Conservation (phyloP, 1,140 invertebrate genomes). For the Palaemon carinicauda region DNA sequence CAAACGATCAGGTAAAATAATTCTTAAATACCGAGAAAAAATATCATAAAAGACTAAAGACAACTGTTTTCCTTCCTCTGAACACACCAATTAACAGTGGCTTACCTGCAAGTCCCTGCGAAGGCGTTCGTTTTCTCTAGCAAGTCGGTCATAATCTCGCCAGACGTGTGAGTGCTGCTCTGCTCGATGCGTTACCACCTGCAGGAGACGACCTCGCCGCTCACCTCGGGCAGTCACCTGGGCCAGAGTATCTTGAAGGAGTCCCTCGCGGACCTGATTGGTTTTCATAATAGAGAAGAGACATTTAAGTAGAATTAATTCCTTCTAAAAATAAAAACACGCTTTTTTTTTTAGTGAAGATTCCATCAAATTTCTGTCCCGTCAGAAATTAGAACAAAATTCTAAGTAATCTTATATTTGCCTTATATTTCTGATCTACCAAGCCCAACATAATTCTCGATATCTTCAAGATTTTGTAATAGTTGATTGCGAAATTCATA, state of each 20-base stretch:
- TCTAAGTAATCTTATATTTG: not conserved
- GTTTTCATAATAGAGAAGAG: not conserved
- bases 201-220: constrained; percentile 32
- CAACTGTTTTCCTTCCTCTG: not conserved
- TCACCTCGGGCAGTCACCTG: constrained; percentile 37
- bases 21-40: not conserved
- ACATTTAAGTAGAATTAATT: not conserved
- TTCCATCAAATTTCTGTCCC: not conserved
- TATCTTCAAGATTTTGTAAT: too few relatives aligned
- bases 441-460: too few relatives aligned
- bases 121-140: constrained; percentile 36
- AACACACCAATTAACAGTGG: not conserved
- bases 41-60: not conserved
- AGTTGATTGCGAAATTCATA: too few relatives aligned
- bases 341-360: too few relatives aligned
- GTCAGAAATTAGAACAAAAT: not conserved
- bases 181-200: constrained; percentile 41
- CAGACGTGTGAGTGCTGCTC: constrained; percentile 41
- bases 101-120: constrained; percentile 38
- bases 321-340: too few relatives aligned
- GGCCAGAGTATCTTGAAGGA: constrained; percentile 36
- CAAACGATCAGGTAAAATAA: too few relatives aligned
- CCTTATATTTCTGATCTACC: too few relatives aligned
- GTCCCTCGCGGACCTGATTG: constrained; percentile 32
- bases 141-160: constrained; percentile 33